phyloP scores from a whole-genome alignment of 2,888 invertebrate genomes.

The Nomada fabriciana region DNA sequence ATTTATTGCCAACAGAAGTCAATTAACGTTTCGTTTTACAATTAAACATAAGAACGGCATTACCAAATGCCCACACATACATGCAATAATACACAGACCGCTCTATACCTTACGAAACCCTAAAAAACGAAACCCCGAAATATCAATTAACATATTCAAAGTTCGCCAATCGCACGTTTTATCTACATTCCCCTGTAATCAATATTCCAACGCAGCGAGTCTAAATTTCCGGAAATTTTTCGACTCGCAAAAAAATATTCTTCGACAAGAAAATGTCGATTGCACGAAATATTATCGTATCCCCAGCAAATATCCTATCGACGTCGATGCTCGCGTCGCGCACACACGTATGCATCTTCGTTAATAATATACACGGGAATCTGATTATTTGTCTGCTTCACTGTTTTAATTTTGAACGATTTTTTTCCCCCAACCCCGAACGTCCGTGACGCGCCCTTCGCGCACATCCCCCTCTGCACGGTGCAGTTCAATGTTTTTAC shows the following conservation, averaged over 20 bases:
- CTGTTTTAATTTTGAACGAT: slow-evolving; percentile 82
- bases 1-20: slow-evolving; percentile 14
- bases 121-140: too few species aligned
- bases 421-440: slow-evolving; percentile 66
- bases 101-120: too few species aligned
- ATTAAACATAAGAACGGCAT: slow-evolving; percentile 16
- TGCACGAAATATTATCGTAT: not conserved
- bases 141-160: too few species aligned
- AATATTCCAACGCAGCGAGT: too few species aligned
- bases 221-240: too few species aligned
- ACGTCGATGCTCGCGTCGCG: slow-evolving; percentile 77
- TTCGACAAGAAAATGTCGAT: not conserved
- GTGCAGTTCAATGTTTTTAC: slow-evolving; percentile 77
- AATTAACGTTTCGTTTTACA: slow-evolving; percentile 10
- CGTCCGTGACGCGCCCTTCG: slow-evolving; percentile 48
- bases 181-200: too few species aligned
- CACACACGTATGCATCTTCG: slow-evolving; percentile 72
- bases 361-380: slow-evolving; percentile 83
- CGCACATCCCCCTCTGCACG: slow-evolving; percentile 37
- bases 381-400: slow-evolving; percentile 83
- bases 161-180: too few species aligned
- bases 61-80: not conserved
- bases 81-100: not conserved
- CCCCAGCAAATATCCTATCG: slow-evolving; percentile 71
- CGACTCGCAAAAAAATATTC: too few species aligned